Base-by-base conservation (phyloP, 1,140 invertebrate species). In the Notospermus geniculatus region DNA sequence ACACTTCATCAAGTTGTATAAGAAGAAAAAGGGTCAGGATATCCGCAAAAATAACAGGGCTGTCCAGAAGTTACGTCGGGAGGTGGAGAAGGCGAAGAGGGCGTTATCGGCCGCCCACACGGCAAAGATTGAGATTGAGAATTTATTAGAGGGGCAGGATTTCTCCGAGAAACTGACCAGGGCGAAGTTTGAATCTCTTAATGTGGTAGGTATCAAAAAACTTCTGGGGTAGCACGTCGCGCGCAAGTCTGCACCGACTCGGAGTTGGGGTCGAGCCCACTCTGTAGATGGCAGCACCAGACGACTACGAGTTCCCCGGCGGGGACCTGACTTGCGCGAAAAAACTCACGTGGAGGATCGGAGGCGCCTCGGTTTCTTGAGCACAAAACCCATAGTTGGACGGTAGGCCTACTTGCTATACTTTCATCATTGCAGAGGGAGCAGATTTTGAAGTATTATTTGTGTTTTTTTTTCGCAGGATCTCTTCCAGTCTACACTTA, bases 161-260 rank as follows among this genome's bases (percentile, higher is more conserved):
- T 99, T 99, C 88, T 95, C 92, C n/a, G 97, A 99, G 83, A 96
- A 94, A 13, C 85, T 99, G 50, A 99, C 97, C 61, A 87, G 97
- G 75, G 97, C 97, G 72, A 98, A 98, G 84, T 99, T 99, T 80
- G 97, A 99, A 80, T 97, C 99, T 82, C 84, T 99, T 74, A 99
- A 99, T 86, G 95, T 98, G 91, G 85, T 84, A 70, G 64, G 75
- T 63, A 17, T n/a, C n/a, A n/a, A n/a, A 36, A 36, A 15, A 36
- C 32, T 36, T 36, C 32, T 36, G 15, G 32, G 32, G n/a, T n/a
- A n/a, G n/a, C n/a, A n/a, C n/a, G n/a, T n/a, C n/a, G n/a, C n/a
- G n/a, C n/a, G n/a, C n/a, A n/a, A n/a, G n/a, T n/a, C n/a, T n/a
- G n/a, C n/a, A n/a, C n/a, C n/a, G n/a, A n/a, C n/a, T n/a, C n/a